Evolutionary conservation across 2,113 vertebrate genomes (phyloP), one percentile per base, ranked within the genome.

Genomic region (Eurystomus gularis): DNA sequence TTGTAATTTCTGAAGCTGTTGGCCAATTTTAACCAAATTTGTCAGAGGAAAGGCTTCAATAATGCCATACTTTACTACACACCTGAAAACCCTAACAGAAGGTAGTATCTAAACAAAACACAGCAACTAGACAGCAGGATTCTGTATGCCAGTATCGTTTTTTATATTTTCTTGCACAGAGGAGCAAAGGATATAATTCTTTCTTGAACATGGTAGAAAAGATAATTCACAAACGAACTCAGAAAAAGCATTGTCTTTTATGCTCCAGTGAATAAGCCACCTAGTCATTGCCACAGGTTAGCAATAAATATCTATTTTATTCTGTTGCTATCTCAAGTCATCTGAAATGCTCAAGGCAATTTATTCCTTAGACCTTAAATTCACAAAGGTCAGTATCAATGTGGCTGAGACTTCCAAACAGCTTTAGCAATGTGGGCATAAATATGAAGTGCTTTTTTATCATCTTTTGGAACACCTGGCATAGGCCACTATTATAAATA

Each of bases 271-370:
- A 54, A 75, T 75, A 93, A 87, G 17, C 12, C 57, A 87, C 48
- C 26, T 79, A 86, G 25, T 73, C 68, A 17, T 93, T 92, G 76
- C 88, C 82, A 80, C 9, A 76, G 73, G 80, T 88, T 81, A 92
- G 33, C 61, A 91, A 86, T 61, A 96, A 94, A 71, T 15, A 68
- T 81, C 40, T 81, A 13, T 90, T 92, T 90, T 81, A 33, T 81
- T 88, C 26, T 82, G 16, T 70, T 88, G 26, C 13, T 77, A 65
- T 73, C 46, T 73, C 52, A 92, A 65, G 28, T 64, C 31, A 58
- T 86, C 42, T 48, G 48, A 75, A 52, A 60, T 42, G 65, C 88
- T 73, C 26, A 52, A 75, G 65, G 65, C 39, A 86, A 37, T 61
- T 79, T 91, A 60, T 96, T 94, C 65, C 60, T 84, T 72, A 65